phyloP scores from a whole-genome alignment of 2,797 vertebrate species.

The Crypturellus tataupa region DNA sequence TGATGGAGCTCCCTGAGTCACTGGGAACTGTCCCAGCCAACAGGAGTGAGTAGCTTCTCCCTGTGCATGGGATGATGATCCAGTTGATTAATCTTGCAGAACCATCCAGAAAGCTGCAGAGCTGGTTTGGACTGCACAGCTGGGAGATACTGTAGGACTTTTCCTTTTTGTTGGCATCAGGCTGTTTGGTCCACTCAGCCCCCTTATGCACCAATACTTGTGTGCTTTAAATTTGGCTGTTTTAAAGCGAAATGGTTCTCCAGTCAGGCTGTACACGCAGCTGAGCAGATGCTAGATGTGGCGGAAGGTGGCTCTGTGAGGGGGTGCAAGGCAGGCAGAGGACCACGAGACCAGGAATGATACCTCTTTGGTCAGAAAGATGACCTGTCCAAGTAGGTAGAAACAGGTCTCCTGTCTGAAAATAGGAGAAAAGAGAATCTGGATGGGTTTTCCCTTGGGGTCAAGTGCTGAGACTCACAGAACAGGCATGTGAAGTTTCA shows the following conservation, averaged over 20 bases:
- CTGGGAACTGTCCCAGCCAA: background rate
- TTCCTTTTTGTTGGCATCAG: background rate
- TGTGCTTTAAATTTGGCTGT: background rate
- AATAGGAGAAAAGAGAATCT: background rate
- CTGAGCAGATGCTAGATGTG: background rate
- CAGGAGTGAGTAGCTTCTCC: background rate
- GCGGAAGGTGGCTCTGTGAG: background rate
- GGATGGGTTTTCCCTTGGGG: background rate
- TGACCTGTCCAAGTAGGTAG: background rate
- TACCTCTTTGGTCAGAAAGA: background rate
- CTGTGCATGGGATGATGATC: background rate
- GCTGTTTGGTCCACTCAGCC: background rate
- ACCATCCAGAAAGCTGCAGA: background rate
- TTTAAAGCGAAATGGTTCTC: background rate
- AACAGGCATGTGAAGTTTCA: background rate
- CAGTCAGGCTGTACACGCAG: background rate
- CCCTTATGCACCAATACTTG: accelerated
- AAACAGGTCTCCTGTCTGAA: background rate
- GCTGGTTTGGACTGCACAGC: background rate
- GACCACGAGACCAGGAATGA: background rate
- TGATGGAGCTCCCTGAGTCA: background rate
- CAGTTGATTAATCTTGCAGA: background rate
- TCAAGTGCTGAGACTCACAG: background rate
- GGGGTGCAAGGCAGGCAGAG: background rate
- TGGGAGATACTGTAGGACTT: background rate